Evolutionary conservation across 2,888 invertebrate species (phyloP), one percentile per base, ranked within the genome.

Genomic region (Laspeyria flexula): DNA sequence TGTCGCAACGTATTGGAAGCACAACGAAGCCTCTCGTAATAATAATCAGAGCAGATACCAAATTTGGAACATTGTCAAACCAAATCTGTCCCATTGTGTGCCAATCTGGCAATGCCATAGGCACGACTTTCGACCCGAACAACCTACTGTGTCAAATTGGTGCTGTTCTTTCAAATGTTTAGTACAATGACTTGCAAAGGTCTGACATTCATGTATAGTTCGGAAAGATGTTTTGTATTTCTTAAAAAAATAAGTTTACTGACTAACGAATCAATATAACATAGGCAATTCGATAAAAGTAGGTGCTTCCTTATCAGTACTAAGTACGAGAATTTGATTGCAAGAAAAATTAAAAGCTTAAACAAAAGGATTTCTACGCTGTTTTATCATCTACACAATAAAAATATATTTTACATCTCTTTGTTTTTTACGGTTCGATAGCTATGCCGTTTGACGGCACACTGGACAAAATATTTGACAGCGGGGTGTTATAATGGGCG

Each of bases 21-120:
- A 47, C 48, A 50, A 64, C 37, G 47, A 54, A 52, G 41, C 43
- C 58, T 45, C 38, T 44, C 23, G 44, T 41, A 44, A 38, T 48
- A 45, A 53, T 50, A 61, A 67, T 60, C 65, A 59, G 53, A 50
- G 41, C 45, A 50, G 50, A 55, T 23, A 49, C 59, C 62, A 46
- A 62, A 59, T 64, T 71, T 67, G 62, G 71, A 55, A 54, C 59
- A 58, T 55, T 59, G 68, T 58, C 68, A 71, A 65, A 67, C 50
- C 49, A 61, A 67, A 71, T 67, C 49, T 47, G 53, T 43, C 39
- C 68, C 39, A 70, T 69, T 69, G 65, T 71, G 58, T 68, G 65
- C 65, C 71, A 71, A 71, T 55, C 55, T 43, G 42, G 53, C 61
- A 55, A 57, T 51, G 43, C 55, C 33, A 44, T 50, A 16, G 46